phyloP scores from a whole-genome alignment of 2,113 vertebrate genomes.

The Arvicanthis niloticus region DNA sequence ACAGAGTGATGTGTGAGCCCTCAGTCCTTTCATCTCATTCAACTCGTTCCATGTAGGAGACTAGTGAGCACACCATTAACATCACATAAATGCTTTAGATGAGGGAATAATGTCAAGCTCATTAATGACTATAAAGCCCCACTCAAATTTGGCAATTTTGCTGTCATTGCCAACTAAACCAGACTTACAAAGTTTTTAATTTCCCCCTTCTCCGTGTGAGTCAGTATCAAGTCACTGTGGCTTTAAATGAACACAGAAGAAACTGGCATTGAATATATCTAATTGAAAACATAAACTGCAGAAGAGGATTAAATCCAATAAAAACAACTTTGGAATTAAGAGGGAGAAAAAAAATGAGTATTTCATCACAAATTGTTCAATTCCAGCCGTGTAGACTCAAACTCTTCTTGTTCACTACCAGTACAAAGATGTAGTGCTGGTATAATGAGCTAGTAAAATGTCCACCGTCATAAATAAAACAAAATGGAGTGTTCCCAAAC shows the following conservation, averaged over 20 bases:
- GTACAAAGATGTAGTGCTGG: not conserved
- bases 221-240: not conserved
- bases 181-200: not conserved
- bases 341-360: not conserved
- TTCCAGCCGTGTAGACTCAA: not conserved
- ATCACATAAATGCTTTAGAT: not conserved
- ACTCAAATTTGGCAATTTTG: not conserved
- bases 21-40: not conserved
- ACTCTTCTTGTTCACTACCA: not conserved
- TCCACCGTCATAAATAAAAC: not conserved
- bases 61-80: not conserved
- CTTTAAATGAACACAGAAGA: constrained; percentile 34
- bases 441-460: not conserved
- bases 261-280: not conserved
- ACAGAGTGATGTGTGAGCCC: not conserved
- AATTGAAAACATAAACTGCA: not conserved
- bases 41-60: not conserved
- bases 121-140: not conserved
- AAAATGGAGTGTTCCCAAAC: not conserved
- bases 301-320: not conserved
- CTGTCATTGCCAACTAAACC: not conserved
- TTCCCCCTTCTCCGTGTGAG: not conserved
- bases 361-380: not conserved
- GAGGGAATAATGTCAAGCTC: not conserved
- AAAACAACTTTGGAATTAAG: not conserved